Evolutionary conservation across 2,888 invertebrate species (phyloP).

Genomic region (Magallana nippona): DNA sequence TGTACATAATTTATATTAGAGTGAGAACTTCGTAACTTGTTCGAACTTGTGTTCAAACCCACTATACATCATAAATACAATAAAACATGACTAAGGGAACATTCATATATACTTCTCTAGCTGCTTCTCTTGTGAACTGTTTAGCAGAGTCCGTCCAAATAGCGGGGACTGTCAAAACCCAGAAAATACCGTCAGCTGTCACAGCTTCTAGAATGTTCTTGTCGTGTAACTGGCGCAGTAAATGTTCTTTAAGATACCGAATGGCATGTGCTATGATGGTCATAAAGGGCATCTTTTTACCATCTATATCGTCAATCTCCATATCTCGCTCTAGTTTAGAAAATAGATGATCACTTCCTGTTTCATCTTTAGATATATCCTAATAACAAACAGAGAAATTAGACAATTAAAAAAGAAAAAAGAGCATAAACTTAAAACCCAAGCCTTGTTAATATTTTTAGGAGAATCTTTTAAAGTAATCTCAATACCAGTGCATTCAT

Average conservation of each 20-base stretch:
- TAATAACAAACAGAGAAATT: too few relatives aligned
- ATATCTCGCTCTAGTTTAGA: conserved; percentile 5
- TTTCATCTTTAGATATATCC: not conserved
- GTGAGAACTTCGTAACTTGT: too few relatives aligned
- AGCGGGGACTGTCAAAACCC: conserved; percentile 27
- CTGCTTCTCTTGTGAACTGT: not conserved
- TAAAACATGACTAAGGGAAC: not conserved
- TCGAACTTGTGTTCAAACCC: too few relatives aligned
- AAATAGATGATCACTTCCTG: not conserved
- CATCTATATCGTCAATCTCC: conserved; percentile 36
- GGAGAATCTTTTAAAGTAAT: too few relatives aligned
- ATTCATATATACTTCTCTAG: not conserved
- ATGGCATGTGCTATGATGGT: conserved; percentile 43
- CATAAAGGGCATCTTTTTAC: conserved; percentile 34
- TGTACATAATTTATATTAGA: too few relatives aligned
- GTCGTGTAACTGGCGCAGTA: conserved; percentile 22
- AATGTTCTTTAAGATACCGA: conserved; percentile 42
- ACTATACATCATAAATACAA: not conserved
- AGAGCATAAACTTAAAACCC: not conserved
- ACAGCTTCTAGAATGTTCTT: not conserved
- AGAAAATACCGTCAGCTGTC: conserved; percentile 34
- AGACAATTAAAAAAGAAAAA: not conserved
- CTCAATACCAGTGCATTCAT: too few relatives aligned
- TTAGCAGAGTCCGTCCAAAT: not conserved
- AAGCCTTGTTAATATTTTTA: not conserved